phyloP scores from a whole-genome alignment of 2,888 invertebrate species.

The Sinelater perroti region DNA sequence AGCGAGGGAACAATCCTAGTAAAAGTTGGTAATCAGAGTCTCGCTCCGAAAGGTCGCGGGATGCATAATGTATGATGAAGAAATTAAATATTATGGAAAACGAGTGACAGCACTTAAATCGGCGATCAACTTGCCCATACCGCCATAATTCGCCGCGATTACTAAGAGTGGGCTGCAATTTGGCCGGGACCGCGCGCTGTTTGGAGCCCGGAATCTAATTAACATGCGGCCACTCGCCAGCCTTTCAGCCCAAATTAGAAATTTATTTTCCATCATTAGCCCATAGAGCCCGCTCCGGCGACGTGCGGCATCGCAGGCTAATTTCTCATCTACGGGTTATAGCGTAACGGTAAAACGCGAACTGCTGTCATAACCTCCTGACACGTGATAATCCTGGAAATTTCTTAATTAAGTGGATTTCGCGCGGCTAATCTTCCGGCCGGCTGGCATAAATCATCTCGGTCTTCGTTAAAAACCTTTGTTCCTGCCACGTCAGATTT shows the following conservation, averaged over 20 bases:
- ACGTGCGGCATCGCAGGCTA: constrained; percentile 23
- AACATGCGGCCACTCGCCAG: constrained; percentile 6
- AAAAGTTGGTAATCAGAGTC: constrained; percentile 4
- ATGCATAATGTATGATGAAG: constrained; percentile 9
- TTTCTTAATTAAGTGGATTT: constrained; percentile 33
- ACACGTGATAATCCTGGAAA: constrained; percentile 32
- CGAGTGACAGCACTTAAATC: constrained; percentile 10
- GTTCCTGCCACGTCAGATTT: too few species aligned
- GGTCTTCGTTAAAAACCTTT: too few species aligned
- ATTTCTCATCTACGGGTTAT: constrained; percentile 29
- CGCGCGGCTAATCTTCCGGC: constrained; percentile 13
- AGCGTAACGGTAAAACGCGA: constrained; percentile 32
- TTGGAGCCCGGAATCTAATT: constrained; percentile 9
- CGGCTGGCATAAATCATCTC: constrained; percentile 10
- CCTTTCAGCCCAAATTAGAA: constrained; percentile 10
- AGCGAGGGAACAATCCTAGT: too few species aligned
- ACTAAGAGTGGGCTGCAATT: constrained; percentile 16
- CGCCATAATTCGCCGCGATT: constrained; percentile 18
- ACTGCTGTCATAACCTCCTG: constrained; percentile 33
- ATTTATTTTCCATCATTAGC: constrained; percentile 15
- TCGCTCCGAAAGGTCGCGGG: background rate
- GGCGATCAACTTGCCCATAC: constrained; percentile 16
- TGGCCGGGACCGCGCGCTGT: too few species aligned
- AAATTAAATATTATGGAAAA: constrained; percentile 16
- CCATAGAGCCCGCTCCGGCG: constrained; percentile 2